Evolutionary conservation across 2,888 invertebrate genomes (phyloP).

Genomic region (Heliothis peltigera): DNA sequence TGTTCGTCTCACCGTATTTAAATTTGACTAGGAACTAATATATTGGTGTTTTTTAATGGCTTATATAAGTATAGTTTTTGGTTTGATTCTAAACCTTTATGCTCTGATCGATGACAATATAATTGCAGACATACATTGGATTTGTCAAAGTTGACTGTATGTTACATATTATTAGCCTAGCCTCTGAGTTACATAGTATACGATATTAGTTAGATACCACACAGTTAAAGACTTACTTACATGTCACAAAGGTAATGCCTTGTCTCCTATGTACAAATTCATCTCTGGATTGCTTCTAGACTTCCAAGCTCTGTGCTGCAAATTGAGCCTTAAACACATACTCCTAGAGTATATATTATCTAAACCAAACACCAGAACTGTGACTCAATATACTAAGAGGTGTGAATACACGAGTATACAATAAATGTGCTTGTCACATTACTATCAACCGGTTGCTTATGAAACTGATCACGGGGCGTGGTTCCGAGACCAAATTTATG

Average conservation of each 20-base stretch:
- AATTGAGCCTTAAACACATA: neutral
- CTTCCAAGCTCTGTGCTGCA: too few relatives aligned
- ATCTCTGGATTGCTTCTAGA: too few relatives aligned
- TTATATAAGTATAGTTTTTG: slow-evolving; percentile 6
- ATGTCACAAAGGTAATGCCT: too few relatives aligned
- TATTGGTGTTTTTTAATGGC: slow-evolving; percentile 17
- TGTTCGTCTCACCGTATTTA: slow-evolving; percentile 13
- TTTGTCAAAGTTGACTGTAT: too few relatives aligned
- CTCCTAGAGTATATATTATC: slow-evolving; percentile 1
- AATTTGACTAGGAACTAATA: slow-evolving; percentile 19
- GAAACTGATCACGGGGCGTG: slow-evolving; percentile 56
- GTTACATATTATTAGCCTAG: too few relatives aligned
- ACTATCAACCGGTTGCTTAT: slow-evolving; percentile 54
- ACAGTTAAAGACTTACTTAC: too few relatives aligned
- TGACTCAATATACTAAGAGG: slow-evolving; percentile 45
- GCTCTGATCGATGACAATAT: neutral
- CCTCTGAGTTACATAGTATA: neutral
- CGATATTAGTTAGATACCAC: neutral
- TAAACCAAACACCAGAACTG: slow-evolving; percentile 2
- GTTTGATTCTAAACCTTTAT: neutral
- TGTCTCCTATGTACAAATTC: too few relatives aligned
- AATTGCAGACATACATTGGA: neutral
- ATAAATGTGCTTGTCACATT: slow-evolving; percentile 48
- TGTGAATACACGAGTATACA: slow-evolving; percentile 43
- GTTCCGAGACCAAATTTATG: slow-evolving; percentile 44